Base-by-base conservation (phyloP, 2,888 invertebrate species). In the Rhopalosiphum nymphaeae region DNA sequence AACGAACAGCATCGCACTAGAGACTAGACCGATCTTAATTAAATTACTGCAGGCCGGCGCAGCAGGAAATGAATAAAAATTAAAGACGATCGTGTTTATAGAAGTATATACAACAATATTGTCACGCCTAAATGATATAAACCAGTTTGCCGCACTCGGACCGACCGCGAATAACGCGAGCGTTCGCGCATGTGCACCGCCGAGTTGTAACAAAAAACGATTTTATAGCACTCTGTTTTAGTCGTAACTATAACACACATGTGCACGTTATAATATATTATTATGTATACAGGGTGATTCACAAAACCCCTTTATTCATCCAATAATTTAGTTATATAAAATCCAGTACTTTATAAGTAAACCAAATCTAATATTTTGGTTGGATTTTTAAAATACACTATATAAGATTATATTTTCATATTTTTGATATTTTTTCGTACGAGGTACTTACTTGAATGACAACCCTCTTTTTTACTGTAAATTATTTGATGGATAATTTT, bases 21-120 rank as follows among this genome's bases (percentile, higher is more conserved):
- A 67, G n/a, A 89, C n/a, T 56, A 44, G 78, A 67, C 92, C 78
- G 57, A 89, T 90, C 90, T 93, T 90, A 93, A 93, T 93, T 93
- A 89, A 93, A 93, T 93, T 90, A 93, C 36, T 78, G 36, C 93
- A 36, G 57, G 36, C 49, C 46, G 89, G 57, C 85, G 29, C 46
- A 89, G 57, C 85, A 89, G 93, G 93, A 93, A 93, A 93, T 85
- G 16, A 89, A 93, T 42, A 49, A 29, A 49, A 87, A 49, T 49
- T n/a, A 57, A 92, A 87, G 61, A 36, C 67, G 61, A 87, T 67
- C 36, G 67, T 53, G 36, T 36, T 78, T 78, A 36, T 36, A 78
- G 78, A 78, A 78, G 36, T 84, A 91, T 49, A 36, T 46, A 88
- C 67, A 53, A 88, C 10, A 88, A 61, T 89, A 93, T 93, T 93